These are phyloP conservation scores for Piprites chloris DNA, from an alignment of 2,113 vertebrate genomes.

Conservation along the genomic window DNA sequence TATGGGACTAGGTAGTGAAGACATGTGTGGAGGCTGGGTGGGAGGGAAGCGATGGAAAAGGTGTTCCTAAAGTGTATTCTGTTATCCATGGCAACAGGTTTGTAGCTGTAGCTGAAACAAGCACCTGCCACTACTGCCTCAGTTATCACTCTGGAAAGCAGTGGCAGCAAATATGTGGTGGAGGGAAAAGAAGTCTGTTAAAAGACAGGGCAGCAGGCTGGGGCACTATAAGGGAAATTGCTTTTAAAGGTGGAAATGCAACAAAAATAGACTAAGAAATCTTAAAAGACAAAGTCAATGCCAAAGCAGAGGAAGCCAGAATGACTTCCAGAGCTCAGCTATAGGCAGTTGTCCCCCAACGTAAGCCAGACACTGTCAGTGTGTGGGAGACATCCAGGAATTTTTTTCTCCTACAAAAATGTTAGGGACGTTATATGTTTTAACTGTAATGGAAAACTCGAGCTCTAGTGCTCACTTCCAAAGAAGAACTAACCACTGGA, in stretches of 20 bases:
- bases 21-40: background rate
- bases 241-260: slow-evolving; percentile 35
- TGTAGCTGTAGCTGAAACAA: background rate
- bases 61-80: background rate
- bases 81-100: background rate
- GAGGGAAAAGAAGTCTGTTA: background rate
- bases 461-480: slow-evolving; percentile 40
- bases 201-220: background rate
- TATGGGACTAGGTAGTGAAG: background rate
- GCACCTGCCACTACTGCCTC: background rate
- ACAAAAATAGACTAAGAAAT: slow-evolving; percentile 23
- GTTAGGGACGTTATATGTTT: slow-evolving; percentile 64
- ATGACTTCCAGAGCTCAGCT: slow-evolving; percentile 49
- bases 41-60: background rate
- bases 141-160: background rate
- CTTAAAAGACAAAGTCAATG: slow-evolving; percentile 42
- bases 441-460: slow-evolving; percentile 64
- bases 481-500: background rate
- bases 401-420: slow-evolving; percentile 61
- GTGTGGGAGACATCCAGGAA: slow-evolving; percentile 38
- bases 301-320: slow-evolving; percentile 41
- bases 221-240: background rate
- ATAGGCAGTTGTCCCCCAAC: slow-evolving; percentile 47
- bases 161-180: background rate
- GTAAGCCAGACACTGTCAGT: slow-evolving; percentile 58